Evolutionary conservation across 2,113 vertebrate species (phyloP).

Genomic region (Stegostoma tigrinum): DNA sequence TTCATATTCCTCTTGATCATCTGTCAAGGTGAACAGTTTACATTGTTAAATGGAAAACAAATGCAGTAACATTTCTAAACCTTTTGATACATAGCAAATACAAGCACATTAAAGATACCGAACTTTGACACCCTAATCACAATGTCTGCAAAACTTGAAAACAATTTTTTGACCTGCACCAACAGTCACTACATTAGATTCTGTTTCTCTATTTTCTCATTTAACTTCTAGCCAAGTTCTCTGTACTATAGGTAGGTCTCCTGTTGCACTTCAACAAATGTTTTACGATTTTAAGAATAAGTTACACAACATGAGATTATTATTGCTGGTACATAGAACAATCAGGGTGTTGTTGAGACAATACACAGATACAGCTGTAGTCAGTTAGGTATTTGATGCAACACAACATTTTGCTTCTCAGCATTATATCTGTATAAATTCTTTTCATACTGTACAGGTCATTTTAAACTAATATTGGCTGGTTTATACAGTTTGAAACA

Average conservation of each 20-base stretch:
- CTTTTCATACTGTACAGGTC: neutral
- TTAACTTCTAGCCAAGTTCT: neutral
- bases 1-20: slow-evolving; percentile 92
- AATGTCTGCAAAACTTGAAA: neutral
- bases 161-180: neutral
- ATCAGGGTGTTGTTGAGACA: neutral
- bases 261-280: neutral
- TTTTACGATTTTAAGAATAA: neutral
- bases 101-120: neutral
- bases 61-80: neutral
- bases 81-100: neutral
- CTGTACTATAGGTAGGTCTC: neutral
- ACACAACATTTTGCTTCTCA: neutral
- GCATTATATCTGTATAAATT: neutral
- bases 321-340: neutral
- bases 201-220: neutral
- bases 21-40: slow-evolving; percentile 56
- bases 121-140: neutral
- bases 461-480: neutral
- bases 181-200: neutral
- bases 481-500: neutral
- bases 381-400: neutral
- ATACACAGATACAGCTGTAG: neutral
- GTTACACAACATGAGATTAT: neutral
- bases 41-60: neutral